These are phyloP conservation scores for Pseudomyrmex sp. DNA, from an alignment of 1,140 invertebrate genomes.

Conservation along the genomic window DNA sequence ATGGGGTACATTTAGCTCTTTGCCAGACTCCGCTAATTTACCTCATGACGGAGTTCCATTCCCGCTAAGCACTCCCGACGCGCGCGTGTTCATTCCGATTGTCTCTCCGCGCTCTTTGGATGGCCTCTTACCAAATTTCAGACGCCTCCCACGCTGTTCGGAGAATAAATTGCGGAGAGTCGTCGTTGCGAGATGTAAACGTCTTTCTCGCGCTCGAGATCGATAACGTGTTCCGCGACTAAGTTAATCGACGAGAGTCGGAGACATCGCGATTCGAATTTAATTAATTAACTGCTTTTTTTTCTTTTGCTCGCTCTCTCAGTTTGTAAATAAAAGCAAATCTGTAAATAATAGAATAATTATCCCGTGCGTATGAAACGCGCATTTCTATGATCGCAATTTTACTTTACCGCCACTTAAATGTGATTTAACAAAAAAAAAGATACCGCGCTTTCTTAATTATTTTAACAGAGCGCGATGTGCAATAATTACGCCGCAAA, in stretches of 20 bases:
- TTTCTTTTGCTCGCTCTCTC: neutral
- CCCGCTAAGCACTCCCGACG: constrained; percentile 64
- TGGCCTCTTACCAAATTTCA: constrained; percentile 54
- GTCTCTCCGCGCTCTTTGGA: constrained; percentile 46
- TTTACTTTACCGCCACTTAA: neutral
- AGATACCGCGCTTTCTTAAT: no score
- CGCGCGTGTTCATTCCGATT: constrained; percentile 52
- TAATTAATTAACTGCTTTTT: neutral
- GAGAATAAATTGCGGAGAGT: constrained; percentile 33
- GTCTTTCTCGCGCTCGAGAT: neutral
- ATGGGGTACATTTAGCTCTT: constrained; percentile 73
- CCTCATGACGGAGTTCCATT: constrained; percentile 64
- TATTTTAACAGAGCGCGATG: no score
- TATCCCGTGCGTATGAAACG: neutral
- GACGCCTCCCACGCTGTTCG: constrained; percentile 8
- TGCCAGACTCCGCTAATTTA: constrained; percentile 72
- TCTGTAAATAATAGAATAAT: neutral
- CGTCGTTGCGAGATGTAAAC: neutral
- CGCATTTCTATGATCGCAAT: neutral
- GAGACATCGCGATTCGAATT: neutral
- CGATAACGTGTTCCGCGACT: neutral
- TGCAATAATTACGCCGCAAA: no score
- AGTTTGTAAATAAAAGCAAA: neutral
- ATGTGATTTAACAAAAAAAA: no score
- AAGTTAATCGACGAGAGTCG: neutral